Conservation (phyloP, 2,888 invertebrate species). For the Hetaerina titia region DNA sequence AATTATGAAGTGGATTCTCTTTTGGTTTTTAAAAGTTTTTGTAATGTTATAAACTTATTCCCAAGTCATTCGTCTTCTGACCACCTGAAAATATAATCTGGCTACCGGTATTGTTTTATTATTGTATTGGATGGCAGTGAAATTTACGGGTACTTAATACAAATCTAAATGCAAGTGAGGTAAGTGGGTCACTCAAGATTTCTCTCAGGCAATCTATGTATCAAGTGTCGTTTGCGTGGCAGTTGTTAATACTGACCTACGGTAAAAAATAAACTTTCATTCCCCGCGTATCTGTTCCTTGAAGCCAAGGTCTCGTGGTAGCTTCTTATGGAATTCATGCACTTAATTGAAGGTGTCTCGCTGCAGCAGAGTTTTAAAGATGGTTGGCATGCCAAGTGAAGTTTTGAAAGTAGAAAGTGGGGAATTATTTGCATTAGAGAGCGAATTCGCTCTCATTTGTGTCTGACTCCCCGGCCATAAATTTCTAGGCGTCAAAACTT, state of each 20-base stretch:
- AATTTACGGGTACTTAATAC: background rate
- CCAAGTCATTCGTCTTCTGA: too few species aligned
- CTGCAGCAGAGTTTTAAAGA: background rate
- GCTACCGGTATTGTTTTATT: too few species aligned
- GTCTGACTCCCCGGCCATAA: background rate
- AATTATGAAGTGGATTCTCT: too few species aligned
- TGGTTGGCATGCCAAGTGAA: background rate
- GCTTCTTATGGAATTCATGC: background rate
- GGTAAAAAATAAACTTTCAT: background rate
- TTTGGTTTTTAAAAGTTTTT: too few species aligned
- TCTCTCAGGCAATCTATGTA: background rate
- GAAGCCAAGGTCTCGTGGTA: background rate
- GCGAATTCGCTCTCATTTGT: background rate
- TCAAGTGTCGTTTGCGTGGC: background rate
- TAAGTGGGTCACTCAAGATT: conserved; percentile 11
- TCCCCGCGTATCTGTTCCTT: background rate
- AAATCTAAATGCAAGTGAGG: conserved; percentile 14
- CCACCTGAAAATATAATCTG: too few species aligned
- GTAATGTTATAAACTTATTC: too few species aligned
- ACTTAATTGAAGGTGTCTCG: background rate
- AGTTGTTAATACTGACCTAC: background rate
- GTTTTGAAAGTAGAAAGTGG: conserved; percentile 26
- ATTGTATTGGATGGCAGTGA: background rate
- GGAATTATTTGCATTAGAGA: conserved; percentile 2
- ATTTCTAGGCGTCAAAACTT: background rate